A percentile compares a stretch with the other conserved stretches of the same genome.
Conservation (phyloP, 1,140 invertebrate genomes). For the Prorops nasuta region DNA sequence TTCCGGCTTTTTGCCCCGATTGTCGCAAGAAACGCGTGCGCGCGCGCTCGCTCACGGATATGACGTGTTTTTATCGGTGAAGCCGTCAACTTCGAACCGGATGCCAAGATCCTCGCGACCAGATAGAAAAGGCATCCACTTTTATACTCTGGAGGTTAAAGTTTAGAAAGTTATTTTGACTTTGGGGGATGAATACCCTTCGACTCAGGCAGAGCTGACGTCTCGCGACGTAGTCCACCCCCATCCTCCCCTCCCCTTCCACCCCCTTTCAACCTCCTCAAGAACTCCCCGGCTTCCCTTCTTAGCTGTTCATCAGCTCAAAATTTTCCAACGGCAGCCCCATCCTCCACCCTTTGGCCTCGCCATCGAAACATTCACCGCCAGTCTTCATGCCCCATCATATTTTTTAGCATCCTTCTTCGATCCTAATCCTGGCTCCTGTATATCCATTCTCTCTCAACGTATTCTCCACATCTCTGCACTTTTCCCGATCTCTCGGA, state of each 20-base stretch:
- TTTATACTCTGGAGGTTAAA: conserved; percentile 46
- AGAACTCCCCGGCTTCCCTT: no score
- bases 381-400: no score
- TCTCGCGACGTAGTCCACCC: conserved; percentile 39
- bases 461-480: no score
- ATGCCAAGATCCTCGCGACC: conserved; percentile 24
- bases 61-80: conserved; percentile 38
- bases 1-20: not conserved
- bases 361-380: no score
- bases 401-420: no score
- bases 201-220: conserved; percentile 30
- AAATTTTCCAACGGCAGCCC: no score
- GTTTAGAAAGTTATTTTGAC: conserved; percentile 50
- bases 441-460: no score
- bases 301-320: no score
- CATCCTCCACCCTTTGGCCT: no score
- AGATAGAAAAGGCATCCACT: conserved; percentile 41
- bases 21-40: conserved; percentile 20
- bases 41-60: conserved; percentile 31
- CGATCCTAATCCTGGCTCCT: no score
- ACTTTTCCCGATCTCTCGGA: not conserved
- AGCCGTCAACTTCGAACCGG: conserved; percentile 24
- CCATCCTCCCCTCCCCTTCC: conserved; percentile 10
- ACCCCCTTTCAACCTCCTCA: no score
- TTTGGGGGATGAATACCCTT: conserved; percentile 27